phyloP scores from a whole-genome alignment of 2,888 invertebrate genomes.

The Peribatodes rhomboidaria region DNA sequence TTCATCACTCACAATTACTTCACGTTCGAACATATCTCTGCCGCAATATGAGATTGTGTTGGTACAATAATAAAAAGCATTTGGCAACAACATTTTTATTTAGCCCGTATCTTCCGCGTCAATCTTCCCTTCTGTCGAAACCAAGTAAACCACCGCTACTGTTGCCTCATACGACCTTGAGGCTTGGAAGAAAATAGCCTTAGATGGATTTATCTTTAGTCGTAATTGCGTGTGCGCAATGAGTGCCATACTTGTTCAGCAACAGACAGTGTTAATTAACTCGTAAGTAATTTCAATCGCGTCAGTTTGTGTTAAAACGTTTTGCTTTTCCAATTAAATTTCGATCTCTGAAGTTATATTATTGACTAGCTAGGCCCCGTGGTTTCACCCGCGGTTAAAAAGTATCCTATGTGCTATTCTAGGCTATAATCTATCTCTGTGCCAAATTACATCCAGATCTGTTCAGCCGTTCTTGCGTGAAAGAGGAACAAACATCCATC shows the following conservation, averaged over 20 bases:
- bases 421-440: too few species aligned
- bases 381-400: too few species aligned
- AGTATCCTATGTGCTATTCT: too few species aligned
- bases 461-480: too few species aligned
- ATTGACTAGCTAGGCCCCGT: too few species aligned
- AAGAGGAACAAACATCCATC: too few species aligned
- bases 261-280: conserved; percentile 27
- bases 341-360: background rate
- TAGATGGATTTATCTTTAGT: conserved; percentile 42
- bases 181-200: conserved; percentile 36
- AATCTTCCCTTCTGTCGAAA: conserved; percentile 41
- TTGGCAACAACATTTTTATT: conserved; percentile 2
- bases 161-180: conserved; percentile 42
- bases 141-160: conserved; percentile 34
- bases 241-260: conserved; percentile 37
- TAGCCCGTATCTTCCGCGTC: conserved; percentile 13
- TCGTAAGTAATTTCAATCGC: conserved; percentile 16
- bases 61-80: background rate
- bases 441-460: too few species aligned
- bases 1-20: background rate
- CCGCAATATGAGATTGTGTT: background rate
- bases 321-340: background rate
- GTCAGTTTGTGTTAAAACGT: conserved; percentile 16
- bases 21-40: background rate
- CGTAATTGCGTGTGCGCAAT: conserved; percentile 43